These are phyloP conservation scores for Equus przewalskii DNA, from an alignment of 2,113 vertebrate species.

Conservation along the genomic window DNA sequence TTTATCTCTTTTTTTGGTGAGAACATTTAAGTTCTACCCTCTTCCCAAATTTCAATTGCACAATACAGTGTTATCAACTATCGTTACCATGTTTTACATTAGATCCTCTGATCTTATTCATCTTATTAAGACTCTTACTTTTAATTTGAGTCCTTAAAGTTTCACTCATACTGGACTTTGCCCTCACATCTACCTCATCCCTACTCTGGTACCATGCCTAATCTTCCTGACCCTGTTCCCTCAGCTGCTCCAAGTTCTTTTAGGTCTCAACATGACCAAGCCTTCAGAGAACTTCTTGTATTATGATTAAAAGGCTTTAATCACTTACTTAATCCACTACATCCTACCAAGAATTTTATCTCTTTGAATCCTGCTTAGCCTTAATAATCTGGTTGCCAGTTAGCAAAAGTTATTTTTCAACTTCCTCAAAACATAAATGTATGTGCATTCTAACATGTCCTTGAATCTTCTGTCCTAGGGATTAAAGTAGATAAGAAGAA, in stretches of 20 bases:
- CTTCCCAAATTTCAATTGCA: background rate
- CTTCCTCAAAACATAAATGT: background rate
- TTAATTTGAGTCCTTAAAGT: background rate
- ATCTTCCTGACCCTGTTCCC: background rate
- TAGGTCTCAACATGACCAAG: background rate
- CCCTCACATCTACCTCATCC: no score
- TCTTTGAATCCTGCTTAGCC: background rate
- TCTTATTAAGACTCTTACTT: background rate
- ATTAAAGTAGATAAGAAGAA: background rate
- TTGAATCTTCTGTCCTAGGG: background rate
- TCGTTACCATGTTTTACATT: background rate
- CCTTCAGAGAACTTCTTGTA: background rate
- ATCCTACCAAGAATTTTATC: background rate
- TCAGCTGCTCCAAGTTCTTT: background rate
- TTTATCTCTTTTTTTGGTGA: background rate
- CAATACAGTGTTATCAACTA: background rate
- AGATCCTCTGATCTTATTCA: background rate
- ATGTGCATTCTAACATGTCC: background rate
- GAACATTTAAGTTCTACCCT: background rate
- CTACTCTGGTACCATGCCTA: background rate
- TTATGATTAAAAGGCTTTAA: background rate
- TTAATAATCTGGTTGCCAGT: background rate
- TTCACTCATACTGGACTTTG: background rate
- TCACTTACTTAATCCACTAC: background rate
- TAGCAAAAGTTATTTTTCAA: background rate